Conservation (phyloP, 1,140 invertebrate genomes). For the Muscidifurax raptorellus region DNA sequence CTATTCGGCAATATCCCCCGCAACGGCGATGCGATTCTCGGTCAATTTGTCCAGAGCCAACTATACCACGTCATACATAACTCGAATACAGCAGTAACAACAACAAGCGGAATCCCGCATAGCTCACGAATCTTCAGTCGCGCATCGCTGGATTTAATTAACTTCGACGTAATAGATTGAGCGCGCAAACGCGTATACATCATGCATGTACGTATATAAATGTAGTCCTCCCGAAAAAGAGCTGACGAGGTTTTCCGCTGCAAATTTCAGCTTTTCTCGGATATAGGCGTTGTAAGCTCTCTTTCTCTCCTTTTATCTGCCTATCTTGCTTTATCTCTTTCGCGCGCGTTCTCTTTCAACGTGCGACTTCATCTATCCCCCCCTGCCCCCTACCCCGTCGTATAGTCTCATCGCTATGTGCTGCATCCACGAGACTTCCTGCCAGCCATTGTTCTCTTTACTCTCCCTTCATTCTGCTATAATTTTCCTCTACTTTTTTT, state of each 20-base stretch:
- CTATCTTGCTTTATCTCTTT: neutral
- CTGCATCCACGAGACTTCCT: neutral
- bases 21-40: neutral
- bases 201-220: neutral
- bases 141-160: slow-evolving; percentile 15
- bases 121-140: slow-evolving; percentile 8
- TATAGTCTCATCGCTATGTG: too few species aligned
- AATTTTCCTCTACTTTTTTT: neutral
- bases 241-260: slow-evolving; percentile 12
- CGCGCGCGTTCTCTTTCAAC: neutral
- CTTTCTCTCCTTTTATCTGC: neutral
- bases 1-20: neutral
- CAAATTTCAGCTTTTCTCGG: neutral
- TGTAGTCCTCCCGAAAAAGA: neutral
- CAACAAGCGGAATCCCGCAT: neutral
- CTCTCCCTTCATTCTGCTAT: neutral
- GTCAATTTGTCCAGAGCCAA: neutral
- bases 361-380: neutral
- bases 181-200: neutral
- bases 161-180: slow-evolving; percentile 9
- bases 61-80: neutral
- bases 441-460: neutral
- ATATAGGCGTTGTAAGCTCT: neutral
- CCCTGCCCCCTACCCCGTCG: too few species aligned
- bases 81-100: neutral